Conservation (phyloP, 2,888 invertebrate genomes). For the Ashinkailepas kermadecensis region DNA sequence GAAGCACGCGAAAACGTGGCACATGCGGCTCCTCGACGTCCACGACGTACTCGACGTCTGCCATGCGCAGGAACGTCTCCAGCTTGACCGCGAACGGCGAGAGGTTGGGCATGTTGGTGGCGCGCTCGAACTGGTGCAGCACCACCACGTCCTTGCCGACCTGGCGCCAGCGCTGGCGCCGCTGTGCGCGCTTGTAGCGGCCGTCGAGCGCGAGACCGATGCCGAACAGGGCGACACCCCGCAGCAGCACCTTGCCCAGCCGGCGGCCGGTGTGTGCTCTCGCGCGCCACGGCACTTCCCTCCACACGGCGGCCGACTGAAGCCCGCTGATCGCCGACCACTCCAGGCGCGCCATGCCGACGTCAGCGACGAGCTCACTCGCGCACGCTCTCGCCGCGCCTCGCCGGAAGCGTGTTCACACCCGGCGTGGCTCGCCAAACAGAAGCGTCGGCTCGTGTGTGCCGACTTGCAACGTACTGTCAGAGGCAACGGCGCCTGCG, state of each 20-base stretch:
- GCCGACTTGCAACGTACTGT: too few species aligned
- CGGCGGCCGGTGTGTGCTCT: background rate
- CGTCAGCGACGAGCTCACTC: too few species aligned
- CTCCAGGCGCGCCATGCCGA: background rate
- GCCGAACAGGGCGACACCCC: background rate
- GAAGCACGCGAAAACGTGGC: background rate
- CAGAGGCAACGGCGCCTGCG: too few species aligned
- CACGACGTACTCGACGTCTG: slow-evolving; percentile 4
- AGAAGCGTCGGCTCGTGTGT: too few species aligned
- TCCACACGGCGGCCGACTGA: background rate
- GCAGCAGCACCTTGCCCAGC: background rate
- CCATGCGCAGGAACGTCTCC: slow-evolving; percentile 17
- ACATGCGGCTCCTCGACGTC: background rate
- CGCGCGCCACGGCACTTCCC: background rate
- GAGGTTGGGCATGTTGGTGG: slow-evolving; percentile 1
- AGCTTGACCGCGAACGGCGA: slow-evolving; percentile 7
- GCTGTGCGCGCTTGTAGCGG: background rate
- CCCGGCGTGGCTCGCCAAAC: too few species aligned
- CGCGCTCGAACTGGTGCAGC: slow-evolving; percentile 17
- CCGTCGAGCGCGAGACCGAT: background rate
- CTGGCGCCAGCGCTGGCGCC: slow-evolving; percentile 7
- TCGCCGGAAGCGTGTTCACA: too few species aligned
- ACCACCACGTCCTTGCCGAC: slow-evolving; percentile 13
- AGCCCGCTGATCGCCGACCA: background rate
- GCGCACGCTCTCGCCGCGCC: too few species aligned